These are phyloP conservation scores for Himalopsyche phryganea DNA, from an alignment of 1,140 invertebrate species.

Conservation along the genomic window DNA sequence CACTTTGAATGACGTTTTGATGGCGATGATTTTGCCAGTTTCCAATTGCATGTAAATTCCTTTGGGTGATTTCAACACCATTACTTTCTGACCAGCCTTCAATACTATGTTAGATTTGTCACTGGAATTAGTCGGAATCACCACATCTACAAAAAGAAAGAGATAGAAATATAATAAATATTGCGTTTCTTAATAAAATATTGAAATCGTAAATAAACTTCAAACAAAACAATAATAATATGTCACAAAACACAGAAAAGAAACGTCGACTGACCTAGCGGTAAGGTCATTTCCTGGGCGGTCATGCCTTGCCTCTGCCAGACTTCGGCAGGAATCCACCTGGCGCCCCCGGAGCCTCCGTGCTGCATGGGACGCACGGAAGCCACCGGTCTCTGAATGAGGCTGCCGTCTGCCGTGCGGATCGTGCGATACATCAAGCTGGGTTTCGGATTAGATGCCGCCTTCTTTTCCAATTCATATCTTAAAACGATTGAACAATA, in stretches of 20 bases:
- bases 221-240: no score
- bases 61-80: slow-evolving; percentile 91
- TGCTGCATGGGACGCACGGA: slow-evolving; percentile 55
- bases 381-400: slow-evolving; percentile 55
- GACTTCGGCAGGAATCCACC: slow-evolving; percentile 83
- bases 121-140: slow-evolving; percentile 87
- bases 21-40: slow-evolving; percentile 96
- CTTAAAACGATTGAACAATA: slow-evolving; percentile 29
- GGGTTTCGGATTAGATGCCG: slow-evolving; percentile 60
- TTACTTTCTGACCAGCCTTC: slow-evolving; percentile 88
- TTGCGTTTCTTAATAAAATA: no score
- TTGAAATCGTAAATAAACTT: no score
- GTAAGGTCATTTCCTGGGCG: slow-evolving; percentile 89
- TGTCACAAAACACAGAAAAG: no score
- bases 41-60: slow-evolving; percentile 94
- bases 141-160: slow-evolving; percentile 62
- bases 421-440: slow-evolving; percentile 52
- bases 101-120: slow-evolving; percentile 82
- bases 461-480: slow-evolving; percentile 92
- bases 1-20: slow-evolving; percentile 73
- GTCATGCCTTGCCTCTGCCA: slow-evolving; percentile 91
- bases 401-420: slow-evolving; percentile 56
- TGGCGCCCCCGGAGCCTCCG: slow-evolving; percentile 44
- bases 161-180: no score
- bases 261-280: slow-evolving; percentile 58